These are phyloP conservation scores for Patella pellucida DNA, from an alignment of 2,888 invertebrate genomes.

Conservation along the genomic window DNA sequence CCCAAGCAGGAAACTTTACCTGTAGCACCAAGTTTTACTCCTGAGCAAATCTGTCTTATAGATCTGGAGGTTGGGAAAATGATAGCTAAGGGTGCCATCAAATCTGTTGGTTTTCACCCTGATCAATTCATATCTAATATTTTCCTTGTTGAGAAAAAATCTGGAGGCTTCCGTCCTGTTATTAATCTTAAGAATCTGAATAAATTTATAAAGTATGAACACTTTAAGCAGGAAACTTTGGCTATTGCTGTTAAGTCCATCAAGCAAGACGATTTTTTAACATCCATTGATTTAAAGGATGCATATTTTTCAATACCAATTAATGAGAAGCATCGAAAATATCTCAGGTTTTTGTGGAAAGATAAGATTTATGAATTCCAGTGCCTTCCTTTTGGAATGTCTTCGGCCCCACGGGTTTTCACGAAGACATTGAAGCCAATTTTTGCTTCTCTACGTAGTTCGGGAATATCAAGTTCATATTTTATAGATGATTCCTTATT, in stretches of 20 bases:
- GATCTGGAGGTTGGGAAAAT: not conserved
- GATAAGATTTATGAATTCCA: too few species aligned
- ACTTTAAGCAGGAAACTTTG: not conserved
- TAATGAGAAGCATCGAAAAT: not conserved
- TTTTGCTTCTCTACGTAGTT: not conserved
- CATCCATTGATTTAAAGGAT: slow-evolving; percentile 3
- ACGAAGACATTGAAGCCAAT: not conserved
- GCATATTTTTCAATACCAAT: not conserved
- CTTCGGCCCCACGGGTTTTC: not conserved
- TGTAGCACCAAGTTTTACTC: not conserved
- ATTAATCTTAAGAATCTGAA: not conserved
- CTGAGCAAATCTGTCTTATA: not conserved
- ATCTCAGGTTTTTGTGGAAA: too few species aligned
- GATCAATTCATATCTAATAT: not conserved
- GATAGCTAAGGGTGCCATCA: not conserved
- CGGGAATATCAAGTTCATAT: not conserved
- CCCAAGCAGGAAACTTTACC: not conserved
- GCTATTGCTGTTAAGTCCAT: not conserved
- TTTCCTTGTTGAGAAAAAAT: slow-evolving; percentile 1
- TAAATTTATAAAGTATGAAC: not conserved
- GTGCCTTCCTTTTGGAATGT: not conserved
- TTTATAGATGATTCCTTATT: not conserved
- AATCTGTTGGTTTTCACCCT: not conserved
- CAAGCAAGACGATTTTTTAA: not conserved
- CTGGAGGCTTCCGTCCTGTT: not conserved